Evolutionary conservation across 1,140 invertebrate species (phyloP).

Genomic region (Danaus plexippus): DNA sequence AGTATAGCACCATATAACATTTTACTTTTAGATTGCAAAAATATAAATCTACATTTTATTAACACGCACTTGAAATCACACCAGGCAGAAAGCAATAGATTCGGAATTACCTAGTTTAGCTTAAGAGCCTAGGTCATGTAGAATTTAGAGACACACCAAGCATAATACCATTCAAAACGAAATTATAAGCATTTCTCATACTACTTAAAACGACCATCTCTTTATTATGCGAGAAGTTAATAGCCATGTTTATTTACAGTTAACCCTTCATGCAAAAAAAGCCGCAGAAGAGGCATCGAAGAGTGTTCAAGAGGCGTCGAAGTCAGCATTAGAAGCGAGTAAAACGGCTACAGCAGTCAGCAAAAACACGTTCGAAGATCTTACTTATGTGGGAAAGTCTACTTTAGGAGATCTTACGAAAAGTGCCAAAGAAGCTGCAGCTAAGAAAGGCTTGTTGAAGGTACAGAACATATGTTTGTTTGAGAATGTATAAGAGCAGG

Average conservation of each 20-base stretch:
- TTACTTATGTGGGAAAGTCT: slow-evolving; percentile 89
- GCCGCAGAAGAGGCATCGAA: slow-evolving; percentile 89
- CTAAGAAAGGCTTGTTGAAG: slow-evolving; percentile 88
- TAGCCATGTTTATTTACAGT: slow-evolving; percentile 59
- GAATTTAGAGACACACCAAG: no score
- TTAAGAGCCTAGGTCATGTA: no score
- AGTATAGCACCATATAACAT: no score
- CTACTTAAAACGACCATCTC: no score
- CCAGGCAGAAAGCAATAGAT: no score
- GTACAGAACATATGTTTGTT: slow-evolving; percentile 49
- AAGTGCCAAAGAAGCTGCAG: slow-evolving; percentile 88
- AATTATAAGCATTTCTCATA: no score
- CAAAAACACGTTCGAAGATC: slow-evolving; percentile 89
- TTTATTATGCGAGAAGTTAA: background rate
- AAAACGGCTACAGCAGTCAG: slow-evolving; percentile 89
- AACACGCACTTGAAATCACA: no score
- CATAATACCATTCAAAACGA: no score
- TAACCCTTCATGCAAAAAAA: slow-evolving; percentile 90
- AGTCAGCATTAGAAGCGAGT: slow-evolving; percentile 87
- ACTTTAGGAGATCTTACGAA: slow-evolving; percentile 92
- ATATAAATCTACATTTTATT: no score
- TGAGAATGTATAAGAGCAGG: background rate
- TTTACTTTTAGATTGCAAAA: no score
- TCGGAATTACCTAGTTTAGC: no score
- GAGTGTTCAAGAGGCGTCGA: slow-evolving; percentile 85